Evolutionary conservation across 2,113 vertebrate genomes (phyloP).

Genomic region (Tenebrosternarchus preto): DNA sequence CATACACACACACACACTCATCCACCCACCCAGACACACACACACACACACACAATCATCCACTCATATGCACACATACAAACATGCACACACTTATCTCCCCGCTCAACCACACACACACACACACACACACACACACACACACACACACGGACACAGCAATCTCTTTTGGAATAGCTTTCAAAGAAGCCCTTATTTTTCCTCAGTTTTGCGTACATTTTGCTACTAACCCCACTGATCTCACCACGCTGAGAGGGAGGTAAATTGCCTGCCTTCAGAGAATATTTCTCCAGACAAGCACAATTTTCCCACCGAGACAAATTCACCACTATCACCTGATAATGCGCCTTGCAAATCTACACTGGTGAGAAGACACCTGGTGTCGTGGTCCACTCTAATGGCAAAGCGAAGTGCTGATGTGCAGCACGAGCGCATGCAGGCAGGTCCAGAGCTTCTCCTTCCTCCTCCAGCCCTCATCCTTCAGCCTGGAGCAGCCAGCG

Average conservation of each 20-base stretch:
- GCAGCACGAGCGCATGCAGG: slow-evolving; percentile 6
- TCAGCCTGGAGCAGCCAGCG: slow-evolving; percentile 37
- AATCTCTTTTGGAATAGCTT: slow-evolving; percentile 22
- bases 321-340: slow-evolving; percentile 9
- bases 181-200: slow-evolving; percentile 2
- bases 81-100: neutral
- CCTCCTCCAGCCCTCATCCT: slow-evolving; percentile 20
- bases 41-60: slow-evolving; percentile 14
- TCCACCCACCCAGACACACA: slow-evolving; percentile 20
- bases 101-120: too few species aligned
- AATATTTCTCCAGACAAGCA: slow-evolving; percentile 22
- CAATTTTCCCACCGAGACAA: slow-evolving; percentile 14
- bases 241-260: neutral
- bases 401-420: neutral
- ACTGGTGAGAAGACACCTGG: slow-evolving; percentile 32
- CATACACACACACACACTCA: slow-evolving; percentile 46
- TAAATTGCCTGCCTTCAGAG: neutral
- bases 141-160: neutral
- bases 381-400: neutral
- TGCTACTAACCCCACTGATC: neutral
- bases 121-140: slow-evolving; percentile 1
- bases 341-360: slow-evolving; percentile 26
- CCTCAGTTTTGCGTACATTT: slow-evolving; percentile 1
- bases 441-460: neutral
- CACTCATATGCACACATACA: slow-evolving; percentile 2